These are phyloP conservation scores for Dendrocincla tyrannina DNA, from an alignment of 2,797 vertebrate species.

Conservation along the genomic window DNA sequence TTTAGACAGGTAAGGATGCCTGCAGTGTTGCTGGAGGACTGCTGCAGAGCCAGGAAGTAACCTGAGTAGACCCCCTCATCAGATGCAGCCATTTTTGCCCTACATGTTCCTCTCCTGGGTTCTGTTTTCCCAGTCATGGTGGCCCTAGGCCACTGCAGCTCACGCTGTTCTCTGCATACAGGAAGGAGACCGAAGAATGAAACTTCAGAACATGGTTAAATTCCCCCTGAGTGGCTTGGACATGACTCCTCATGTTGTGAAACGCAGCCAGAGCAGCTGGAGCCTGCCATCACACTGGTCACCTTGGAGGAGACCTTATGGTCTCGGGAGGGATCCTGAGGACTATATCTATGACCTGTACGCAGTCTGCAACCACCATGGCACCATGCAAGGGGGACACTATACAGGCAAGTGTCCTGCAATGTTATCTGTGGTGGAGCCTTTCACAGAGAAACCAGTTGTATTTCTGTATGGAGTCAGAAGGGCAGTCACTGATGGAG, in stretches of 20 bases:
- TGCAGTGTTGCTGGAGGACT: not conserved
- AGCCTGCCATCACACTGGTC: constrained; percentile 98
- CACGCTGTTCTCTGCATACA: constrained; percentile 33
- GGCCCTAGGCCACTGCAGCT: not conserved
- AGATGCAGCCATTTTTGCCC: not conserved
- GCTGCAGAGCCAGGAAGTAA: not conserved
- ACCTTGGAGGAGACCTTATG: constrained; percentile 95
- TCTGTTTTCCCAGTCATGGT: not conserved
- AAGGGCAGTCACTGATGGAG: not conserved
- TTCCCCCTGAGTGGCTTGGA: constrained; percentile 94
- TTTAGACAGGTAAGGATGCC: constrained; percentile 90
- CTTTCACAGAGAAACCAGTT: not conserved
- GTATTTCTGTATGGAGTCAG: not conserved
- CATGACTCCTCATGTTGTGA: constrained; percentile 98
- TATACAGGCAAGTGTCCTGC: constrained; percentile 88
- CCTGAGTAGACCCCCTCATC: not conserved
- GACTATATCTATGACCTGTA: constrained; percentile 98
- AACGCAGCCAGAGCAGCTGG: constrained; percentile 99
- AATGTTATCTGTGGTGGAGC: not conserved
- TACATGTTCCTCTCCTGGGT: not conserved
- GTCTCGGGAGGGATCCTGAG: constrained; percentile 93
- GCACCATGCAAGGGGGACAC: constrained; percentile 98
- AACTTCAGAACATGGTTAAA: constrained; percentile 96
- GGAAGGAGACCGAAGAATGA: constrained; percentile 93
- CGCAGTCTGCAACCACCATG: constrained; percentile 98